These are phyloP conservation scores for Melanocharis versteri DNA, from an alignment of 2,113 vertebrate genomes.

Conservation along the genomic window DNA sequence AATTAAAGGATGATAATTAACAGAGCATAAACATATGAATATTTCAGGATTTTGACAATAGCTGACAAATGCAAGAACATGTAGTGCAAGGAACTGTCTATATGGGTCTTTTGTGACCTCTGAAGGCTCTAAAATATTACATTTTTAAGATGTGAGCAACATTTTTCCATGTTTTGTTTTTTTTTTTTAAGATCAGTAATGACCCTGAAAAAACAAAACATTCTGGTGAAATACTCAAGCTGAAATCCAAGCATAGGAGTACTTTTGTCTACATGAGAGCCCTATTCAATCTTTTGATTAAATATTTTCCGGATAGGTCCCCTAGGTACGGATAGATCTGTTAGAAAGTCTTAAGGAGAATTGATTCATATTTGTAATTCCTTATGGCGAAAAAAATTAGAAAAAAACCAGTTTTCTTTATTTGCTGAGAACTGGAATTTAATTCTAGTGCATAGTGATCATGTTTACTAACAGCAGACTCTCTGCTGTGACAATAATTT, in stretches of 20 bases:
- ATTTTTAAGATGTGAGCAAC: neutral
- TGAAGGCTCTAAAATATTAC: neutral
- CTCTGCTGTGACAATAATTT: neutral
- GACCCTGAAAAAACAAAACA: neutral
- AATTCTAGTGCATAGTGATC: neutral
- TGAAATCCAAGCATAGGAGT: neutral
- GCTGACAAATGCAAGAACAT: neutral
- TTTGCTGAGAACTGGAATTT: neutral
- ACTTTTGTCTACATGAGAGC: neutral
- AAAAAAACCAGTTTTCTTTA: neutral
- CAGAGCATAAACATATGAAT: constrained; percentile 1
- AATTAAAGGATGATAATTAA: constrained; percentile 8
- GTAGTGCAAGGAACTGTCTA: neutral
- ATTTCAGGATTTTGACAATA: constrained; percentile 4
- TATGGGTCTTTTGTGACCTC: neutral
- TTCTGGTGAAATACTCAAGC: neutral
- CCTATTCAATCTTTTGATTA: neutral
- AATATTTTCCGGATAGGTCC: neutral
- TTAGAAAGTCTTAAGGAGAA: neutral
- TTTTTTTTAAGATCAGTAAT: neutral
- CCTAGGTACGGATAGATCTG: neutral
- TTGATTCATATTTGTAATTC: neutral
- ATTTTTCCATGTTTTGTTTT: neutral
- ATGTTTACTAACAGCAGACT: neutral
- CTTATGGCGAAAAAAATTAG: neutral